Conservation (phyloP, 2,113 vertebrate genomes). For the Perccottus glenii region DNA sequence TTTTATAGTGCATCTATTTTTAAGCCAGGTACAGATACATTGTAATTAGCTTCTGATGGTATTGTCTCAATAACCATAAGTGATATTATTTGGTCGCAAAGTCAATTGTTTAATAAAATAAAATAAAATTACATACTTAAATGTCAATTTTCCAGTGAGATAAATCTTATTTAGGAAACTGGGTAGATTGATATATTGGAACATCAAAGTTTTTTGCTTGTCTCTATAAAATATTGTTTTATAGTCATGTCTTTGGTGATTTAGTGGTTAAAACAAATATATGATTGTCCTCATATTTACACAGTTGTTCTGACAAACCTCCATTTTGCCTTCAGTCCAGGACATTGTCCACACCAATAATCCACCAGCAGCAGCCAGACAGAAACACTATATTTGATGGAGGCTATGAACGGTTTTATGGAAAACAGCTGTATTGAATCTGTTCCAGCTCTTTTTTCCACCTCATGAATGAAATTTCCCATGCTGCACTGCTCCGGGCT, state of each 20-base stretch:
- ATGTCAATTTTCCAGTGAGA: too few species aligned
- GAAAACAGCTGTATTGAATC: slow-evolving; percentile 74
- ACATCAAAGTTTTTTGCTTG: too few species aligned
- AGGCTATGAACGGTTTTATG: slow-evolving; percentile 68
- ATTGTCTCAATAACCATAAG: too few species aligned
- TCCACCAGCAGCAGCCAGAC: slow-evolving; percentile 34
- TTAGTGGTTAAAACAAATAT: neutral
- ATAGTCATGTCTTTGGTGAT: neutral
- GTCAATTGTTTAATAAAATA: too few species aligned
- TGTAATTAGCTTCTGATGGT: too few species aligned
- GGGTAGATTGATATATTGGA: too few species aligned
- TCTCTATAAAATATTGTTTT: neutral
- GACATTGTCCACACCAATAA: slow-evolving; percentile 11
- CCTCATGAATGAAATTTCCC: slow-evolving; percentile 78
- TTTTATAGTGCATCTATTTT: too few species aligned
- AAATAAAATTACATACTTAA: too few species aligned
- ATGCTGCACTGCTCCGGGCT: slow-evolving; percentile 73
- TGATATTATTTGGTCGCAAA: too few species aligned
- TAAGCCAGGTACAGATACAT: too few species aligned
- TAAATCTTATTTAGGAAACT: too few species aligned
- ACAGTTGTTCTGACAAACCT: slow-evolving; percentile 29
- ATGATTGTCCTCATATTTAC: slow-evolving; percentile 5
- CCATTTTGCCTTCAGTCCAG: slow-evolving; percentile 27
- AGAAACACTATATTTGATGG: slow-evolving; percentile 49
- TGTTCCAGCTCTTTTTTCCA: slow-evolving; percentile 50